These are phyloP conservation scores for Chrysotoxum bicinctum DNA, from an alignment of 2,888 invertebrate species.

Conservation along the genomic window DNA sequence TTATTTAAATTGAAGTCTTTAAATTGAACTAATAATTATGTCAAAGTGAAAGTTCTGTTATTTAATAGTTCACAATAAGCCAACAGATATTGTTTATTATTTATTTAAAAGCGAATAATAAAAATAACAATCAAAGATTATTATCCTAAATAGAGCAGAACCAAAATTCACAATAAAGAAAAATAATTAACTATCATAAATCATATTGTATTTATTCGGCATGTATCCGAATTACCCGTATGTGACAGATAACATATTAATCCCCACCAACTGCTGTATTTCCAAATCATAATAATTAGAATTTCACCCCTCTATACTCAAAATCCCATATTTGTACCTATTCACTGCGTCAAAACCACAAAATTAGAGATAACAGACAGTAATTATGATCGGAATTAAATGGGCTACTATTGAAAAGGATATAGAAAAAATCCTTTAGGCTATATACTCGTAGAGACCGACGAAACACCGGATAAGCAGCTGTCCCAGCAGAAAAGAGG, in stretches of 20 bases:
- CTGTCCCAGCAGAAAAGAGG: slow-evolving; percentile 44
- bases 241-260: slow-evolving; percentile 49
- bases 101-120: too few species aligned
- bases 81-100: too few species aligned
- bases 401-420: slow-evolving; percentile 37
- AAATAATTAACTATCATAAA: not conserved
- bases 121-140: slow-evolving; percentile 23
- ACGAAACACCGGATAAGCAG: slow-evolving; percentile 52
- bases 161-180: not conserved
- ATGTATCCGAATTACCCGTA: slow-evolving; percentile 62
- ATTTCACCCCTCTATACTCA: slow-evolving; percentile 43
- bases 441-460: not conserved
- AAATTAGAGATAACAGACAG: slow-evolving; percentile 63
- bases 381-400: slow-evolving; percentile 64
- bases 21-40: too few species aligned
- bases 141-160: not conserved
- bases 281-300: slow-evolving; percentile 50
- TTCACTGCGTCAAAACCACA: slow-evolving; percentile 20
- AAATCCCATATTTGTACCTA: not conserved
- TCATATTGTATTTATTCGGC: slow-evolving; percentile 20
- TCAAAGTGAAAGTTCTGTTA: too few species aligned
- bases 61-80: slow-evolving; percentile 18
- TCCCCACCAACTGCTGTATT: slow-evolving; percentile 22
- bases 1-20: too few species aligned
- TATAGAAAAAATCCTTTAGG: slow-evolving; percentile 25